A percentile compares a stretch with the other conserved stretches of the same genome.
phyloP scores from a whole-genome alignment of 2,888 invertebrate species.

The Cryptophagus acutangulus region DNA sequence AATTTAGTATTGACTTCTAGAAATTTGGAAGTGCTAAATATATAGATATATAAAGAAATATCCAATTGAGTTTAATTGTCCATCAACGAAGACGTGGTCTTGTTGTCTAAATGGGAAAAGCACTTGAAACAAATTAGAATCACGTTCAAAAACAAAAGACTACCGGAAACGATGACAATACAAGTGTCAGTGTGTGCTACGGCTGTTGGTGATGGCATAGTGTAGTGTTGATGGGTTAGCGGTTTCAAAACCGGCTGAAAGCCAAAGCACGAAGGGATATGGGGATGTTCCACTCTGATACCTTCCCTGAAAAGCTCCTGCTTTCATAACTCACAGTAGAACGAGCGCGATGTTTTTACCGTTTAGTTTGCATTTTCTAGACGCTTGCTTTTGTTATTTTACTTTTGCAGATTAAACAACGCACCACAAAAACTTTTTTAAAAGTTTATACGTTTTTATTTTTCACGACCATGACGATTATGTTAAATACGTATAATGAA shows the following conservation, averaged over 20 bases:
- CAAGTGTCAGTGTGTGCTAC: conserved; percentile 39
- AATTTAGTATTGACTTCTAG: too few species aligned
- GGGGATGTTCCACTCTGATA: conserved; percentile 32
- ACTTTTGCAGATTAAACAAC: too few species aligned
- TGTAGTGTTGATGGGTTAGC: conserved; percentile 15
- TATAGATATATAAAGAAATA: too few species aligned
- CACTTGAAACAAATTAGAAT: conserved; percentile 40
- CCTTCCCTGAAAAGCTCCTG: conserved; percentile 28
- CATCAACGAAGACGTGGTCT: too few species aligned
- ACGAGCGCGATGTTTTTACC: conserved; percentile 2
- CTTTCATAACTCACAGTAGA: conserved; percentile 18
- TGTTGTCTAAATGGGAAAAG: conserved; percentile 1
- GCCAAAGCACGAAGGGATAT: not conserved
- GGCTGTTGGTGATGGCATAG: conserved; percentile 30
- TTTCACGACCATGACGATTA: too few species aligned
- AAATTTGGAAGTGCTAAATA: too few species aligned
- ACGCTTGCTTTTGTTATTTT: conserved; percentile 7
- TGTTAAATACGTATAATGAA: too few species aligned
- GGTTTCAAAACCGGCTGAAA: not conserved
- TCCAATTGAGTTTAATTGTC: conserved; percentile 8
- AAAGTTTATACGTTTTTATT: too few species aligned
- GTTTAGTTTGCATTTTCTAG: conserved; percentile 8
- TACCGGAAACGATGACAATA: conserved; percentile 37
- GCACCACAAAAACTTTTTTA: too few species aligned
- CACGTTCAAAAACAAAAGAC: conserved; percentile 39